Evolutionary conservation across 2,888 invertebrate genomes (phyloP).

Genomic region (Trichogramma dendrolimi): DNA sequence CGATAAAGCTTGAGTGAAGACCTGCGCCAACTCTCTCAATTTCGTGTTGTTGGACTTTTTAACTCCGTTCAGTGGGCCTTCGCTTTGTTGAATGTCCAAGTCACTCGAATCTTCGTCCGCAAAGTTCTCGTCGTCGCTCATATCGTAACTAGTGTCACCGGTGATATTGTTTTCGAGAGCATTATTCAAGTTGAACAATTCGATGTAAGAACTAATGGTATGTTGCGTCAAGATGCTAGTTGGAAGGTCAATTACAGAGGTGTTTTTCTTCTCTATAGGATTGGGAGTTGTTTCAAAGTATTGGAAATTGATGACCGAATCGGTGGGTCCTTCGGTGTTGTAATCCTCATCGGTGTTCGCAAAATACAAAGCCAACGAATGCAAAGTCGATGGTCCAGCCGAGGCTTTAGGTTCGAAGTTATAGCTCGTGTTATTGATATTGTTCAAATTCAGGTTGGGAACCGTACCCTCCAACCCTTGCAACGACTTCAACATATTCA

Average conservation of each 20-base stretch:
- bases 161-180: constrained; percentile 40
- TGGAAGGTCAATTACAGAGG: constrained; percentile 52
- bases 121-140: constrained; percentile 33
- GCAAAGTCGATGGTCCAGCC: constrained; percentile 71
- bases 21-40: constrained; percentile 73
- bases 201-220: constrained; percentile 63
- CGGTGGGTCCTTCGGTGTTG: constrained; percentile 45
- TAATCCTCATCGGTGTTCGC: constrained; percentile 64
- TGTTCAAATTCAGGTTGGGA: constrained; percentile 38
- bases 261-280: constrained; percentile 25
- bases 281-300: constrained; percentile 23
- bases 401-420: constrained; percentile 71
- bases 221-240: constrained; percentile 64
- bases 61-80: constrained; percentile 60
- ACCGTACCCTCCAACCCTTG: constrained; percentile 58
- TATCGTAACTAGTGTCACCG: constrained; percentile 29
- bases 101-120: constrained; percentile 51
- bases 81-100: constrained; percentile 62
- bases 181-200: constrained; percentile 51
- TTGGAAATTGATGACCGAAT: constrained; percentile 27
- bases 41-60: constrained; percentile 57
- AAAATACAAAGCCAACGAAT: constrained; percentile 76
- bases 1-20: constrained; percentile 78
- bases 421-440: constrained; percentile 54
- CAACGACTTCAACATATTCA: constrained; percentile 67